Conservation (phyloP, 2,113 vertebrate genomes). For the Plotosus lineatus region DNA sequence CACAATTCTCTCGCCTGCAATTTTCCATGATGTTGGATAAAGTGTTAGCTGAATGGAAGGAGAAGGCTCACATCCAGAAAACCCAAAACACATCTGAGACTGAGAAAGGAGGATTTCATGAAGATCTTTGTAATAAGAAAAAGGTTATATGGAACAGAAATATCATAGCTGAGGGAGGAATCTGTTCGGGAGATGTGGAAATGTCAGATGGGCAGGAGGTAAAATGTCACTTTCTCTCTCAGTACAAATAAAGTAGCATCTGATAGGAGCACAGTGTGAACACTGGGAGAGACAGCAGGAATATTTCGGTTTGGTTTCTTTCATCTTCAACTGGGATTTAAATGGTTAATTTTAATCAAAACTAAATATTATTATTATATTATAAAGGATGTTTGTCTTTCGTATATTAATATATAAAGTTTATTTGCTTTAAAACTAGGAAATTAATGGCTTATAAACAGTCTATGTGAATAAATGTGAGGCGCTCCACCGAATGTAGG, state of each 20-base stretch:
- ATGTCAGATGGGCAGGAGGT: conserved; percentile 25
- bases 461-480: neutral
- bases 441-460: neutral
- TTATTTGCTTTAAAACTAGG: neutral
- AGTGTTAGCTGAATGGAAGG: conserved; percentile 16
- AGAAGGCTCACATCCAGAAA: neutral
- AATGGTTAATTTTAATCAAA: no score
- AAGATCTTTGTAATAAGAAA: conserved; percentile 29
- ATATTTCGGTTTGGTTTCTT: neutral
- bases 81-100: neutral
- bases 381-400: neutral
- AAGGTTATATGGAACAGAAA: conserved; percentile 14
- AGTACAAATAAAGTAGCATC: neutral
- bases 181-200: neutral
- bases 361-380: neutral
- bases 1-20: conserved; percentile 6
- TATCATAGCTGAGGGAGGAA: neutral
- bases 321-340: neutral
- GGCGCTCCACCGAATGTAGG: no score
- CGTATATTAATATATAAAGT: neutral
- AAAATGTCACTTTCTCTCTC: conserved; percentile 7
- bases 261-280: neutral
- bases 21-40: conserved; percentile 16
- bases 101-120: conserved; percentile 12
- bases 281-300: neutral